Percentiles rank a stretch among this genome's conserved stretches.
Conservation (phyloP, 2,888 invertebrate species). For the Temnothorax unifasciatus region DNA sequence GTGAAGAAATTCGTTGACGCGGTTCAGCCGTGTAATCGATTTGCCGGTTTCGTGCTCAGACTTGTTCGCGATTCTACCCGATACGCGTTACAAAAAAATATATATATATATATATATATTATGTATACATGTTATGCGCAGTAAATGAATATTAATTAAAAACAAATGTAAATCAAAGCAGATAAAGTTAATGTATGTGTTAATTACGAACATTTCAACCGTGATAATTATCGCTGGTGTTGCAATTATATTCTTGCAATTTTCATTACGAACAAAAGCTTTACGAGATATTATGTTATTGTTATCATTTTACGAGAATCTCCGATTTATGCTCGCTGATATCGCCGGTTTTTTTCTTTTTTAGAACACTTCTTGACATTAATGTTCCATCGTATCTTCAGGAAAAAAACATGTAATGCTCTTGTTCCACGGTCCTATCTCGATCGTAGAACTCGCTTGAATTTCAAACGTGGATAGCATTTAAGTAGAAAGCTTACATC, state of each 20-base stretch:
- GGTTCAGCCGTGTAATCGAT: constrained; percentile 19
- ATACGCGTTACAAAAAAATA: not conserved
- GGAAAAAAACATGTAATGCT: not conserved
- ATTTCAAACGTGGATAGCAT: not conserved
- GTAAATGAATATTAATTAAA: constrained; percentile 25
- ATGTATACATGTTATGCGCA: not conserved
- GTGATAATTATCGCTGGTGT: not conserved
- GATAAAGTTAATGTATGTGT: constrained; percentile 18
- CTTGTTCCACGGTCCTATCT: not conserved
- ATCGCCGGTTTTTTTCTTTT: not conserved
- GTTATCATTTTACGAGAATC: not conserved
- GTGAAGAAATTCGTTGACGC: constrained; percentile 33
- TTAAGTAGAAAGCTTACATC: not conserved
- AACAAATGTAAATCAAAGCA: constrained; percentile 7
- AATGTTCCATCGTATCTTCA: not conserved
- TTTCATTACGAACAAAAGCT: not conserved
- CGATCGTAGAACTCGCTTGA: not conserved
- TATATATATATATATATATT: not conserved
- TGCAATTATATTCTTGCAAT: not conserved
- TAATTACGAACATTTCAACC: constrained; percentile 9
- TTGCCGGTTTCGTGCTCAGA: not conserved
- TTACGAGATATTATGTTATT: not conserved
- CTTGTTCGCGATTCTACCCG: not conserved
- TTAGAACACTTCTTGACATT: not conserved
- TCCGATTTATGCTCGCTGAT: not conserved